phyloP scores from a whole-genome alignment of 2,113 vertebrate genomes.

The Chaetodon trifascialis region DNA sequence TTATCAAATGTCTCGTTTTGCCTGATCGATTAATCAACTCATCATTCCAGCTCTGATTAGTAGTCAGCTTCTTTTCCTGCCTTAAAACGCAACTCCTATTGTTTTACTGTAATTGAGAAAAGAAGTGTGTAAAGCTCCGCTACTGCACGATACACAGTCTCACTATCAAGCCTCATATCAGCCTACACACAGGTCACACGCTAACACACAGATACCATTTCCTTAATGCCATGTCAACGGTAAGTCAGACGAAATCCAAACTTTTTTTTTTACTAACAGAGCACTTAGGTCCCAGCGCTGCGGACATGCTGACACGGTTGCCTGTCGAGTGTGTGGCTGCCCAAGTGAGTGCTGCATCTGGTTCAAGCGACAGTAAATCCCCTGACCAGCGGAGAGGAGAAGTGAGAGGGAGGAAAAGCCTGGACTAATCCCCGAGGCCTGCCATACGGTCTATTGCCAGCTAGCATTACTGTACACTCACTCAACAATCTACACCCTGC shows the following conservation, averaged over 20 bases:
- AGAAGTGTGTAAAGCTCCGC: background rate
- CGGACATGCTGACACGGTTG: constrained; percentile 15
- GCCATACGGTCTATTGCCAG: constrained; percentile 61
- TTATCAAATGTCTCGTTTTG: background rate
- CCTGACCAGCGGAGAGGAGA: constrained; percentile 45
- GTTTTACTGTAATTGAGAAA: background rate
- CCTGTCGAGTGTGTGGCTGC: background rate
- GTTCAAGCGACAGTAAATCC: constrained; percentile 48
- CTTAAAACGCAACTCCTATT: background rate
- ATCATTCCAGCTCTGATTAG: background rate
- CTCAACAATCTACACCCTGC: background rate
- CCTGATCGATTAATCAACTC: background rate
- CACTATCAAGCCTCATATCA: background rate
- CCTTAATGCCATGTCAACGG: constrained; percentile 5
- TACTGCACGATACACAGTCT: background rate
- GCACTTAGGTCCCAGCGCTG: background rate
- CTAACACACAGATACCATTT: constrained; percentile 18
- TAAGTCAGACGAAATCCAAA: constrained; percentile 34
- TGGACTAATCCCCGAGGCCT: constrained; percentile 59
- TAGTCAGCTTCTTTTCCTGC: background rate
- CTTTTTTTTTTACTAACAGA: constrained; percentile 18
- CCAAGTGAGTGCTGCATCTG: constrained; percentile 22
- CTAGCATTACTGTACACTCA: constrained; percentile 35
- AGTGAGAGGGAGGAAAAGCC: constrained; percentile 62
- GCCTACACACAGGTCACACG: constrained; percentile 13